Base-by-base conservation (phyloP, 2,888 invertebrate species). In the Eledona agricola region DNA sequence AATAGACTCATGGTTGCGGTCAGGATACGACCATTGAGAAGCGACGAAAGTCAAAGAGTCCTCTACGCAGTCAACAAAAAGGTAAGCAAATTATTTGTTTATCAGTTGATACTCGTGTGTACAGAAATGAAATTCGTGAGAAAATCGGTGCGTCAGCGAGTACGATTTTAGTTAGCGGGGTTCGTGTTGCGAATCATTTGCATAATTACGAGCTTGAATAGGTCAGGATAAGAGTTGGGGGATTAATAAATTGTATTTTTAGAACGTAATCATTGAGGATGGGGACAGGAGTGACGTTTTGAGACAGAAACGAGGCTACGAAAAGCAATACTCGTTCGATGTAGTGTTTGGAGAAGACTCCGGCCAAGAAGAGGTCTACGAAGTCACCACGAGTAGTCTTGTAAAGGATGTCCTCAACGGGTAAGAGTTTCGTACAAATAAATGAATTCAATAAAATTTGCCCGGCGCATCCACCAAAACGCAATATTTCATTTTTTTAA, bases 311-410 rank as follows among this genome's bases (percentile, higher is more conserved):
- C 76, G 86, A 34, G 85, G 85, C 49, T 81, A 84, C 10, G 93
- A 95, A 57, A 86, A 90, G 59, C 89, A 93, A 72, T 96, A 93
- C 76, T 83, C 88, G 1, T 97, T 93, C 74, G 96, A 97, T 73
- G 82, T 87, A 40, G 93, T 93, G 4, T 95, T 96, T 72, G 90
- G 88, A 37, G 94, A 94, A 71, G 84, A 87, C 57, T 87, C 93
- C 11, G 85, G 89, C 0, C 95, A 95, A 83, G 93, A 92, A 76
- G 73, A 89, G 37, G 93, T 97, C 0, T 97, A 96, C 76, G 86
- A 87, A 53, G 84, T 86, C 2, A 94, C 96, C 0, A 91, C 95
- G 12, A 89, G 89, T 38, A 84, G 88, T 9, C 79, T 97, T 9
- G 93, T 97, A 1, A 86, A 87, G 26, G 93, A 91, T 67, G 91